Evolutionary conservation across 1,140 invertebrate genomes (phyloP), one percentile per base, ranked within the genome.

Genomic region (Drosophila ficusphila): DNA sequence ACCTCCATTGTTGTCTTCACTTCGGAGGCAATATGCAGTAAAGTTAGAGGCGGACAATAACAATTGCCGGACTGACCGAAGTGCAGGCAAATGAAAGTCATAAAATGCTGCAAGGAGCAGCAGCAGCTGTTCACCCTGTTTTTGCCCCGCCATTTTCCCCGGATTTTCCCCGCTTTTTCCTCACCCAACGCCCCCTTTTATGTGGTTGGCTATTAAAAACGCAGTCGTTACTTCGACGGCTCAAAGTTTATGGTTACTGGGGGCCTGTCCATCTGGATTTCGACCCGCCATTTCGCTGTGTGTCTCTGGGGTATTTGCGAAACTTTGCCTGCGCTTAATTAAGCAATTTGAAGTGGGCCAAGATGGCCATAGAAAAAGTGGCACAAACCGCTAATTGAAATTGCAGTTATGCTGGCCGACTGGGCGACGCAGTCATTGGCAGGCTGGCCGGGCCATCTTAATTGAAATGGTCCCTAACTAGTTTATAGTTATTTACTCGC

Each of bases 401-500:
- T 81, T 85, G 81, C 82, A 85, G 81, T 81, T 85, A 88, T 85
- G 81, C 76, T 44, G 61, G 33, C 31, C 23, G 46, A 25, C 8
- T 25, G 19, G 16, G 16, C 25, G 36, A 25, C 46, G 29, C 44
- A 64, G 73, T 62, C 57, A 60, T 48, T 52, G 70, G 36, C 57
- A 48, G 49, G 67, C n/a, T n/a, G n/a, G 48, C 52, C 60, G 48
- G 81, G 61, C 54, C 81, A 70, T 81, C 81, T 86, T 86, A 85
- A 85, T 86, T 85, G 81, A 88, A 85, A 85, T 81, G 74, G 81
- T 81, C 81, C 72, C 73, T 85, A 85, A 86, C 81, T 85, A 85
- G 81, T 85, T 85, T 85, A 86, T 85, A 85, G 81, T 88, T 85
- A 85, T 85, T 85, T 85, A 81, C 81, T 78, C 54, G 70, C 41